phyloP scores from a whole-genome alignment of 1,140 invertebrate genomes.

The Fopius arisanus region DNA sequence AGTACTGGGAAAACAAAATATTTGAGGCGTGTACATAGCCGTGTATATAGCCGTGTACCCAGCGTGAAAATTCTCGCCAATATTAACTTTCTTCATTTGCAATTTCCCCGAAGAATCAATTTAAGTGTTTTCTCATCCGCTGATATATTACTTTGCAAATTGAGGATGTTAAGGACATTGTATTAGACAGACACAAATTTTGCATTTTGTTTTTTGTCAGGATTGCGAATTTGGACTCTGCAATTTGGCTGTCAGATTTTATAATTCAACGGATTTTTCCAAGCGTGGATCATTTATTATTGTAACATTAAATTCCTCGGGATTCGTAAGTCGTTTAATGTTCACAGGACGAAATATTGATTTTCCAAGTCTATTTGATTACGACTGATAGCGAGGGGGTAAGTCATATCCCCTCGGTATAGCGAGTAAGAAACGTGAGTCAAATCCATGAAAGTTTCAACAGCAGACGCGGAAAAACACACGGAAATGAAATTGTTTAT shows the following conservation, averaged over 20 bases:
- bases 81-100: not conserved
- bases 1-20: not conserved
- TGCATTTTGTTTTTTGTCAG: too few species aligned
- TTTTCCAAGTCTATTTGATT: conserved; percentile 1
- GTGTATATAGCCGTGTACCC: too few species aligned
- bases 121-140: not conserved
- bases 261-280: too few species aligned
- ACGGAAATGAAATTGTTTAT: conserved; percentile 9
- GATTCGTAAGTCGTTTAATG: not conserved
- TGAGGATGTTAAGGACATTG: too few species aligned
- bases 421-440: not conserved
- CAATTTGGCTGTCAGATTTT: too few species aligned
- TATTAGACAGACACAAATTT: too few species aligned
- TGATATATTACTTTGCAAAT: too few species aligned
- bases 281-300: not conserved
- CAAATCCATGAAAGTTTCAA: not conserved
- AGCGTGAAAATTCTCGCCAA: not conserved
- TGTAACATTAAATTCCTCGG: not conserved
- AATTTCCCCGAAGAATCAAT: not conserved
- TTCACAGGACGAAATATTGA: not conserved
- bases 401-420: conserved; percentile 1
- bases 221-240: too few species aligned
- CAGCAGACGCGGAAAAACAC: not conserved
- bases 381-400: conserved; percentile 4
- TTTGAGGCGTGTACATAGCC: not conserved